A percentile compares a stretch with the other conserved stretches of the same genome.
phyloP scores from a whole-genome alignment of 2,888 invertebrate species.

The Cheilosia pagana region DNA sequence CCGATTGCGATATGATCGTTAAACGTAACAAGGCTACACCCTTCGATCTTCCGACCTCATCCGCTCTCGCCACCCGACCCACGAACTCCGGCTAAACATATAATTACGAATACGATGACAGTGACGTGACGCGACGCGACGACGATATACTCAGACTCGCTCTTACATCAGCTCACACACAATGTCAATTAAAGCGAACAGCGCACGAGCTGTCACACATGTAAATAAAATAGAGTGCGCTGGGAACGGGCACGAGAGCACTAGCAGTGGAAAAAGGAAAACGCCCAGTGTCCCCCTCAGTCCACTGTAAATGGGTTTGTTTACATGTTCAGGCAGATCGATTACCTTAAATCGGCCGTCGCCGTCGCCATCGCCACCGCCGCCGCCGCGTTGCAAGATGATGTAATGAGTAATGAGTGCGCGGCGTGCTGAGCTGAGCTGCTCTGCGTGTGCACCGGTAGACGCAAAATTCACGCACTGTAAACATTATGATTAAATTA shows the following conservation, averaged over 20 bases:
- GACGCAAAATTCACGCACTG: constrained; percentile 62
- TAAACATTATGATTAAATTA: constrained; percentile 70
- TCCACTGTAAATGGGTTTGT: constrained; percentile 65
- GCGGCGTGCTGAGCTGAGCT: constrained; percentile 9
- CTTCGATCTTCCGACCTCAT: constrained; percentile 69
- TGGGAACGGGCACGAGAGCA: not conserved
- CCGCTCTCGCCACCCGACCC: constrained; percentile 29
- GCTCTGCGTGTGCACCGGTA: constrained; percentile 32
- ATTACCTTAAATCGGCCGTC: constrained; percentile 58
- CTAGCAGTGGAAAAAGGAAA: constrained; percentile 24
- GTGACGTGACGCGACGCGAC: constrained; percentile 27
- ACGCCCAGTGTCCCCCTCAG: constrained; percentile 44
- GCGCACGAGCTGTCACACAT: constrained; percentile 44
- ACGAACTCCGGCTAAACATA: constrained; percentile 35
- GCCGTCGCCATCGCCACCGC: not conserved
- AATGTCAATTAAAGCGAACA: constrained; percentile 56
- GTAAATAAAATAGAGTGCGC: not conserved
- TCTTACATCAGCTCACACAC: constrained; percentile 35
- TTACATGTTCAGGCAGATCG: constrained; percentile 64
- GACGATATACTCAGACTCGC: constrained; percentile 24
- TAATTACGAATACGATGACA: constrained; percentile 67
- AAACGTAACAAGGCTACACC: constrained; percentile 73
- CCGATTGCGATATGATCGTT: constrained; percentile 66
- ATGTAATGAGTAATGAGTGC: constrained; percentile 36
- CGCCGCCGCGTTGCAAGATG: constrained; percentile 24